Percentiles rank a stretch among this genome's conserved stretches.
Conservation (phyloP, 2,797 vertebrate species). For the Neosalanx taihuensis region DNA sequence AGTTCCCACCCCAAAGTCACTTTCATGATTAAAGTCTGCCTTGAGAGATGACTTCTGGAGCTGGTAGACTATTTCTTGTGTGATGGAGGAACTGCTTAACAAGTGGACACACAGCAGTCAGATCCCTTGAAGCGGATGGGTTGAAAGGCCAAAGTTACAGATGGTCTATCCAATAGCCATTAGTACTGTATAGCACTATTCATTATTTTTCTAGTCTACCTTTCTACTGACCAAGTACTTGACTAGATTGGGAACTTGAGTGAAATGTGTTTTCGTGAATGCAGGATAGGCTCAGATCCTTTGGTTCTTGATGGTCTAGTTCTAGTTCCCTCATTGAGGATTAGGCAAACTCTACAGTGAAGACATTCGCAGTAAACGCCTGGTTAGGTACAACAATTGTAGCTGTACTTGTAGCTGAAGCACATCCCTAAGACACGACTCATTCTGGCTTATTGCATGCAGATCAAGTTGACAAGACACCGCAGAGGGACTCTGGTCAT, state of each 20-base stretch:
- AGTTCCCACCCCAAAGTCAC: slow-evolving; percentile 47
- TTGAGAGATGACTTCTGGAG: slow-evolving; percentile 54
- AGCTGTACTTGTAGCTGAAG: no score
- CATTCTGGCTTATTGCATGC: slow-evolving; percentile 16
- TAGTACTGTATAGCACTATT: slow-evolving; percentile 57
- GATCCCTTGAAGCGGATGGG: slow-evolving; percentile 46
- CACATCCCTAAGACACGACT: no score
- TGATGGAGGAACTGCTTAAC: slow-evolving; percentile 60
- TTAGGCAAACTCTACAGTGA: slow-evolving; percentile 13
- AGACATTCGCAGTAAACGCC: no score
- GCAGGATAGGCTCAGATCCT: not conserved
- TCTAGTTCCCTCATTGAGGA: slow-evolving; percentile 12
- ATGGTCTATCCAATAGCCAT: slow-evolving; percentile 63
- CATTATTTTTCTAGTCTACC: slow-evolving; percentile 62
- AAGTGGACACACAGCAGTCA: slow-evolving; percentile 25
- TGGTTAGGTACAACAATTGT: no score
- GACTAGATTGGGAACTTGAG: slow-evolving; percentile 32
- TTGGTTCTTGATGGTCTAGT: not conserved
- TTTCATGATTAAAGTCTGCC: slow-evolving; percentile 60
- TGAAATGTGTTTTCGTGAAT: slow-evolving; percentile 11
- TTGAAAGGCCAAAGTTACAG: slow-evolving; percentile 45
- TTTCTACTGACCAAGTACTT: slow-evolving; percentile 54
- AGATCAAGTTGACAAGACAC: slow-evolving; percentile 23
- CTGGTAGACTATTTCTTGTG: slow-evolving; percentile 41
- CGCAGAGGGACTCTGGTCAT: not conserved